Percentiles rank a stretch among this genome's conserved stretches.
Evolutionary conservation across 2,113 vertebrate species (phyloP).

Genomic region (Callocephalon fimbriatum): DNA sequence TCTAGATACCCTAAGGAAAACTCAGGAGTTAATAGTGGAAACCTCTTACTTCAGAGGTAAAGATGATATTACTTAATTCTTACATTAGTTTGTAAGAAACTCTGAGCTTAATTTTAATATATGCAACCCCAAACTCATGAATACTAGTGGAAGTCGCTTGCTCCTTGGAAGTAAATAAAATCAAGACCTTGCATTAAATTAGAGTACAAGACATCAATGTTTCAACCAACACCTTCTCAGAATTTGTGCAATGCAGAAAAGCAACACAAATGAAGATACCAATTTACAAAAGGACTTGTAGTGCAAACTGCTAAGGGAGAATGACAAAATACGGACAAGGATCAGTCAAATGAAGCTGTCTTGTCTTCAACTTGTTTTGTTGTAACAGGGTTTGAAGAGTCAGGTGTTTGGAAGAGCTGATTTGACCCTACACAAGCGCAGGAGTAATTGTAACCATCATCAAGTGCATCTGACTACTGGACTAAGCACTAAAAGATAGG

Average conservation of each 20-base stretch:
- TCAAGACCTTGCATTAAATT: not conserved
- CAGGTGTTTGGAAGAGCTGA: not conserved
- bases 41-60: not conserved
- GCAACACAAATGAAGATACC: not conserved
- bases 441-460: not conserved
- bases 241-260: not conserved
- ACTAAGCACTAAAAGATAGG: not conserved
- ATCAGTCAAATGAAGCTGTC: not conserved
- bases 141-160: not conserved
- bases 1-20: not conserved
- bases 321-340: not conserved
- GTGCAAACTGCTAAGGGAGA: not conserved
- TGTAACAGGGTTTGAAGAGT: not conserved
- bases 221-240: not conserved
- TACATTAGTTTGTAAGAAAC: not conserved
- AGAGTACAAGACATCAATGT: not conserved
- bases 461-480: not conserved
- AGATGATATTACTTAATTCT: not conserved
- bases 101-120: not conserved
- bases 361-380: not conserved
- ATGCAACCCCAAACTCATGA: not conserved
- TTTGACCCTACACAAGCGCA: not conserved
- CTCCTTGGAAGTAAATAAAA: not conserved
- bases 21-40: not conserved
- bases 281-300: not conserved